Evolutionary conservation across 2,113 vertebrate genomes (phyloP).

Genomic region (Lepus europaeus): DNA sequence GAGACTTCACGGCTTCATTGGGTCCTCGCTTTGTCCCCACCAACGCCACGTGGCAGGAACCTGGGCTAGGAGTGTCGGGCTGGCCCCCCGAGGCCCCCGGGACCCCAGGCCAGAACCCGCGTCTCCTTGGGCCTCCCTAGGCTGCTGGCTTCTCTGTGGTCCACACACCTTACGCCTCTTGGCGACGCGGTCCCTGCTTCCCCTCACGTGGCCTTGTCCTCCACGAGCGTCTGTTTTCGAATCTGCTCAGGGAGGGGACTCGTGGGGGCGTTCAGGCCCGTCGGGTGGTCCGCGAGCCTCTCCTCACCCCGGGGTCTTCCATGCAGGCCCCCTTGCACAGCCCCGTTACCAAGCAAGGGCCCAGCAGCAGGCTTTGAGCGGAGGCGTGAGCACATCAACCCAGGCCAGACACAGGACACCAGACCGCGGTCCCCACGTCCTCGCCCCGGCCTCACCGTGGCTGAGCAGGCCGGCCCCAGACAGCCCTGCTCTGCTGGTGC

Average conservation of each 20-base stretch:
- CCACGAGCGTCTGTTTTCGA: not conserved
- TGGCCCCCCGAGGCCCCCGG: not conserved
- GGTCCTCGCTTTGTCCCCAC: not conserved
- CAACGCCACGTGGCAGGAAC: not conserved
- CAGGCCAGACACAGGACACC: not conserved
- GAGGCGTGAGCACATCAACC: no score
- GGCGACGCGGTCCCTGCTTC: accelerated
- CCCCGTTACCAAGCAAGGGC: not conserved
- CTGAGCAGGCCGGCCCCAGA: accelerated
- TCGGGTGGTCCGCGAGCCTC: no score
- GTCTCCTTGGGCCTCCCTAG: not conserved
- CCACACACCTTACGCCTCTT: no score
- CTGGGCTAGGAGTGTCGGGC: no score
- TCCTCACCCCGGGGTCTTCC: not conserved
- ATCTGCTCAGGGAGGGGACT: accelerated
- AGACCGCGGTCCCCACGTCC: accelerated
- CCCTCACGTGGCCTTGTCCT: accelerated
- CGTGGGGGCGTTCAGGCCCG: not conserved
- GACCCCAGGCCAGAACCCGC: not conserved
- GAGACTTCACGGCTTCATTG: not conserved
- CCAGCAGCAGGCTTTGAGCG: not conserved
- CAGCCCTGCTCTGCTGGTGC: accelerated
- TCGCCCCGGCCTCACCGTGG: accelerated
- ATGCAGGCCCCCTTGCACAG: no score
- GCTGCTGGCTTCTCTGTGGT: no score